phyloP scores from a whole-genome alignment of 2,888 invertebrate species.

The Ochropacha duplaris region DNA sequence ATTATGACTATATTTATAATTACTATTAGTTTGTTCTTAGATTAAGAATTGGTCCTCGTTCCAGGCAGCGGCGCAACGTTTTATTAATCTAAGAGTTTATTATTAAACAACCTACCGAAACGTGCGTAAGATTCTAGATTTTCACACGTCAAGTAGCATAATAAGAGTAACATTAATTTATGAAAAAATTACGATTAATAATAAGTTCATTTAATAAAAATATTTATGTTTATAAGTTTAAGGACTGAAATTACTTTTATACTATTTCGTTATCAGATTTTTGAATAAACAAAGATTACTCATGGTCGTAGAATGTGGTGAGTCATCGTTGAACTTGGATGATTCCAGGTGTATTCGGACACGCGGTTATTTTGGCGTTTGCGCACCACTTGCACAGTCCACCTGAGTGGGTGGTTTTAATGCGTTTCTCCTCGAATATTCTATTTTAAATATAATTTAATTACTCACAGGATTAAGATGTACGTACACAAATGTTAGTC shows the following conservation, averaged over 20 bases:
- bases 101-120: no score
- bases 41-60: no score
- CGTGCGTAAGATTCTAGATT: no score
- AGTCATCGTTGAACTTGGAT: slow-evolving; percentile 53
- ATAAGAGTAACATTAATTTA: no score
- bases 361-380: slow-evolving; percentile 43
- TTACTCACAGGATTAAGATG: neutral
- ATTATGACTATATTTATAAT: no score
- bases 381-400: slow-evolving; percentile 20
- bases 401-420: slow-evolving; percentile 19
- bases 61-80: no score
- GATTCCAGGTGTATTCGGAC: slow-evolving; percentile 45
- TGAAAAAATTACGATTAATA: no score
- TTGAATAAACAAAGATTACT: slow-evolving; percentile 38
- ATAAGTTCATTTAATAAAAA: no score
- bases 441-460: slow-evolving; percentile 16
- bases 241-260: neutral
- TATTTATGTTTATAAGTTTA: no score
- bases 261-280: slow-evolving; percentile 4
- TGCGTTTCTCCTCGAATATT: slow-evolving; percentile 22
- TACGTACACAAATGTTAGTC: neutral
- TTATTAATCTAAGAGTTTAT: no score
- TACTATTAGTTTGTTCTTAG: no score
- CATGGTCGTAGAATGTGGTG: slow-evolving; percentile 39
- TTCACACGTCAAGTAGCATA: no score